Percentiles rank a stretch among this genome's conserved stretches.
phyloP scores from a whole-genome alignment of 2,113 vertebrate genomes.

The Caloenas nicobarica region DNA sequence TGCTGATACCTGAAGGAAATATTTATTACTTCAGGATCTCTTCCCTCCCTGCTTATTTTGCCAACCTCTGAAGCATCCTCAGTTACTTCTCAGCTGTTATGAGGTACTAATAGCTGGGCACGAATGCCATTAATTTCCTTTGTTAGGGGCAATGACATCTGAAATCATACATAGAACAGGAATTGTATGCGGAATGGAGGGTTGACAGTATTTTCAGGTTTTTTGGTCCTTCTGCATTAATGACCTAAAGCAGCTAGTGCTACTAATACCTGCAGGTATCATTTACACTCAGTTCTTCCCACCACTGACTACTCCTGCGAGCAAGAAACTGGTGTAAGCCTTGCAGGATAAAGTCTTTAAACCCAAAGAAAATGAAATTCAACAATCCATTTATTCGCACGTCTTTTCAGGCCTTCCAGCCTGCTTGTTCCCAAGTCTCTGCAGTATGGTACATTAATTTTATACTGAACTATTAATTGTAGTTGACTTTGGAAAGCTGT shows the following conservation, averaged over 20 bases:
- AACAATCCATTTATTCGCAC: not conserved
- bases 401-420: not conserved
- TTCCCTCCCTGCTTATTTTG: not conserved
- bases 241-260: not conserved
- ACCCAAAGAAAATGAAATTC: not conserved
- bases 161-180: not conserved
- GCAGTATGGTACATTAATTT: not conserved
- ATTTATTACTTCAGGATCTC: not conserved
- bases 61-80: not conserved
- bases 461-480: constrained; percentile 39
- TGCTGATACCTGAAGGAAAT: not conserved
- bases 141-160: not conserved
- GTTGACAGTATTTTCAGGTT: fast-evolving
- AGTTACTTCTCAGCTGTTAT: not conserved
- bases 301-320: not conserved
- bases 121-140: not conserved
- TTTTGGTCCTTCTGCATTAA: not conserved
- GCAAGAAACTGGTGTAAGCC: not conserved
- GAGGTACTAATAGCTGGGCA: not conserved
- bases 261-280: not conserved
- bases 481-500: constrained; percentile 61
- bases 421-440: not conserved
- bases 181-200: not conserved
- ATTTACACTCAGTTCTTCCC: not conserved
- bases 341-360: not conserved